phyloP scores from a whole-genome alignment of 1,140 invertebrate species.

The Calliopsis andreniformis region DNA sequence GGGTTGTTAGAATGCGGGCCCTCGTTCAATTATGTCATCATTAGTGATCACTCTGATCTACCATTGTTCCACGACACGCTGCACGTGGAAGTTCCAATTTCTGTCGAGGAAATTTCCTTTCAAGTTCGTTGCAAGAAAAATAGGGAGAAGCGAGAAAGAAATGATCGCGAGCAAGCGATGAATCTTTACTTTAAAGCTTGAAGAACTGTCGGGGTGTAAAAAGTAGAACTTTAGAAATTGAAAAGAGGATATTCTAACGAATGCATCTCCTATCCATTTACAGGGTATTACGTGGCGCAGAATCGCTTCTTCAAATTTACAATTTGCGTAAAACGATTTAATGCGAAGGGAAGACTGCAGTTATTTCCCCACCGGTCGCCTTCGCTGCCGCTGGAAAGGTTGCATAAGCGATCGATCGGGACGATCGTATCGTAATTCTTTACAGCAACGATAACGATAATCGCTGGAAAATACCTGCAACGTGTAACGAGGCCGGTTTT shows the following conservation, averaged over 20 bases:
- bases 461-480: slow-evolving; percentile 3
- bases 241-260: not conserved
- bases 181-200: not conserved
- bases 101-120: too few relatives aligned
- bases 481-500: slow-evolving; percentile 6
- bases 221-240: not conserved
- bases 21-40: not conserved
- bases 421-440: slow-evolving; percentile 35
- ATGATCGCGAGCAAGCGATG: too few relatives aligned
- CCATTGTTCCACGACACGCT: too few relatives aligned
- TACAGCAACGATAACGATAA: slow-evolving; percentile 39
- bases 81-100: too few relatives aligned
- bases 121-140: too few relatives aligned
- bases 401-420: slow-evolving; percentile 18
- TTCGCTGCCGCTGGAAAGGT: not conserved
- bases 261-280: slow-evolving; percentile 13
- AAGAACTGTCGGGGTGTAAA: not conserved
- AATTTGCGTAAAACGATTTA: slow-evolving; percentile 43
- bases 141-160: too few relatives aligned
- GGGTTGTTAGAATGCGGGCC: not conserved
- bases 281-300: slow-evolving; percentile 21
- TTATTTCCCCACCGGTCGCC: slow-evolving; percentile 18
- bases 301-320: slow-evolving; percentile 33
- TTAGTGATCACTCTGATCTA: not conserved
- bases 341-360: slow-evolving; percentile 15